These are phyloP conservation scores for Smittia aterrima DNA, from an alignment of 2,888 invertebrate species.

Conservation along the genomic window DNA sequence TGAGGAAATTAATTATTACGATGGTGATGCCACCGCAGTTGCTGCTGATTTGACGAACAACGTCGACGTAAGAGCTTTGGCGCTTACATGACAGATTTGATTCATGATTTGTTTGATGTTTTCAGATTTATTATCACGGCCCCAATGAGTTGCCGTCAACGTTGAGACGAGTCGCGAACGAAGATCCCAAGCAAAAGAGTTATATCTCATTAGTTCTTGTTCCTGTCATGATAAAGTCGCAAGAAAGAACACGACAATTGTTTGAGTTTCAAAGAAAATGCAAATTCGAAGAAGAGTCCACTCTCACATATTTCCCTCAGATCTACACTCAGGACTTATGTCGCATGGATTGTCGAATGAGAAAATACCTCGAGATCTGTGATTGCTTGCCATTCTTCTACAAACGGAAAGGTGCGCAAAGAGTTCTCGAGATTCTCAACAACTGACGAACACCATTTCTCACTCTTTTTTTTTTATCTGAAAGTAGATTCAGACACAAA, in stretches of 20 bases:
- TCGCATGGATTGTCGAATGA: conserved; percentile 43
- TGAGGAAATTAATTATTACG: conserved; percentile 35
- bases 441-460: background rate
- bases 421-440: background rate
- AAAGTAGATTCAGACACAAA: conserved; percentile 14
- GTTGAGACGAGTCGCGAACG: conserved; percentile 25
- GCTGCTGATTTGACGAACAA: conserved; percentile 5
- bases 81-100: background rate
- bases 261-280: conserved; percentile 43
- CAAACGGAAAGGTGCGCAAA: conserved; percentile 27
- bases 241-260: conserved; percentile 41
- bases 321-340: conserved; percentile 43
- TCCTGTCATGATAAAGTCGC: conserved; percentile 42
- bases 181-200: conserved; percentile 33
- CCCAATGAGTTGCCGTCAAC: conserved; percentile 42
- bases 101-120: background rate
- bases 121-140: conserved; percentile 44
- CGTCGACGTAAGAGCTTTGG: conserved; percentile 25
- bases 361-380: conserved; percentile 43
- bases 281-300: conserved; percentile 43
- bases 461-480: background rate
- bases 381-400: conserved; percentile 44
- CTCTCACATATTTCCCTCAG: conserved; percentile 43
- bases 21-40: conserved; percentile 21
- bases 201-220: conserved; percentile 43